Base-by-base conservation (phyloP, 2,797 vertebrate species). In the Sebastes matsubarae region DNA sequence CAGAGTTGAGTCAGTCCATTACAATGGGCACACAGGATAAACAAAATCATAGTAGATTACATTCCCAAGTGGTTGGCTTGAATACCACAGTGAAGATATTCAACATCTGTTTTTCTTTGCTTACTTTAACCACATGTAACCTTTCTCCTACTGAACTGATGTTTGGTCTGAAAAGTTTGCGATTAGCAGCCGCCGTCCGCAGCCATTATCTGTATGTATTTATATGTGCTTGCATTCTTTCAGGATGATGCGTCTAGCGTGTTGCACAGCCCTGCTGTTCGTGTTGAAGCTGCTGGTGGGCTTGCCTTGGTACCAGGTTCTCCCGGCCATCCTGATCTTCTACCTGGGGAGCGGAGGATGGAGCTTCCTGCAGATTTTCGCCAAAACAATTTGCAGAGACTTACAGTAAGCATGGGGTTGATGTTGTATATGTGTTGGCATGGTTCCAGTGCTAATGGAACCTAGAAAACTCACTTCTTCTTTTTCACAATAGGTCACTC, bases 321-420 rank as follows among this genome's bases (percentile, higher is more conserved):
- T 97, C 30, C 96, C 97, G 0, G 96, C 96, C 60, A 82, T 97
- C 80, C 83, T 97, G 20, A 95, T 98, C 70, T 96, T 99, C 87
- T 99, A 98, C 93, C 93, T 99, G 90, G 98, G 96, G 34, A 96
- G 97, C 0, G 97, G 98, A 0, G 98, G 98, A 93, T 99, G 98
- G 98, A 95, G 85, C 8, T 99, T 97, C 72, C 66, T 97, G 54
- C 91, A 95, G 25, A 72, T 99, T 77, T 95, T 98, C 68, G 72
- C 95, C 90, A 99, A 96, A 94, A 99, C 99, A 1, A 1, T 98
- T 80, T 93, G 92, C 77, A 96, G 99, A 27, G 99, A 99, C 7
- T 20, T 97, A 84, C 97, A 96, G 99, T 99, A 96, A 96, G 98
- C 93, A 86, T 4, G 1, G 9, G 16, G 58, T 20, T 10, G 50